Base-by-base conservation (phyloP, 2,888 invertebrate species). In the Leucophora obtusa region DNA sequence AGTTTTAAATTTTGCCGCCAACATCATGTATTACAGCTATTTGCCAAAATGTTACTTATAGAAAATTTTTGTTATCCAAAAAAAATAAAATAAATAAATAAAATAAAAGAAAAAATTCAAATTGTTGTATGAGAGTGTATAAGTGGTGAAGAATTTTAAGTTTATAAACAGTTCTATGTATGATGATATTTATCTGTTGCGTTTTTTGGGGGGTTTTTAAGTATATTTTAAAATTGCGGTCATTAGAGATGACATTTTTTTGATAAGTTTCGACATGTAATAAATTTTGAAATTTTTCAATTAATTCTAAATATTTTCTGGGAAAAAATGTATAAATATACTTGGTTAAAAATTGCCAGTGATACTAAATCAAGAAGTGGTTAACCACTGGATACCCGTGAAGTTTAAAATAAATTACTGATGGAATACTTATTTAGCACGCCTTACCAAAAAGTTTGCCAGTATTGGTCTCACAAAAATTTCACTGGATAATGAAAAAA, bases 21-120 rank as follows among this genome's bases (percentile, higher is more conserved):
- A 77, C 77, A 77, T 77, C 66, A 70, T 77, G 72, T 76, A 71
- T 71, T 75, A 74, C 71, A 76, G 77, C 60, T 77, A 77, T 81
- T 77, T 81, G 73, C 65, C 72, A 77, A 81, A 77, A 72, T 56
- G 56, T 54, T 53, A 66, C 11, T 24, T 28, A 51, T 28, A 43
- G 43, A 6, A 47, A 47, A n/a, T 47, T 62, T 56, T 69, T 24
- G 15, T 53, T 38, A 11, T 11, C 38, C 38, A 51, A 54, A 62
- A 54, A 62, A 38, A 43, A 60, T 28, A 59, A 59, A 2, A 54
- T 10, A 54, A 54, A 54, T 2, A 4, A 59, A 60, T 51, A 70
- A 70, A 60, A 60, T 60, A 53, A 51, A 17, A 58, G 43, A 60
- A 28, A 66, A 63, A 62, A 71, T 75, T 75, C 66, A 79, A 74